These are phyloP conservation scores for Paraplagusia blochii DNA, from an alignment of 2,113 vertebrate genomes.

Conservation along the genomic window DNA sequence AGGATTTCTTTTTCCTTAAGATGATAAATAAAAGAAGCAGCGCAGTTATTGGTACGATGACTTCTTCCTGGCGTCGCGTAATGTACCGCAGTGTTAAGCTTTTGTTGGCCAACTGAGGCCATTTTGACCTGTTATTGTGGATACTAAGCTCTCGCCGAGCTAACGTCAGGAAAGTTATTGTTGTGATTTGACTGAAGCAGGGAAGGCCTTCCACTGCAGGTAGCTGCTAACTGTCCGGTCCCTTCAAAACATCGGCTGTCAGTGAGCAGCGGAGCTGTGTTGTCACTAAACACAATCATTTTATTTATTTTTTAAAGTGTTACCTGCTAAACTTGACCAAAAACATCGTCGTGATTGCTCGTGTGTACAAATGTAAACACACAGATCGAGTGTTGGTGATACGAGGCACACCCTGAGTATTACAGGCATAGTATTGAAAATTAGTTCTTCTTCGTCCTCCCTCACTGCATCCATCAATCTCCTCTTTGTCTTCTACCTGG, in stretches of 20 bases:
- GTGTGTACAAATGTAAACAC: not conserved
- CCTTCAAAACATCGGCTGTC: slow-evolving; percentile 30
- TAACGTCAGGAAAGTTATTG: slow-evolving; percentile 33
- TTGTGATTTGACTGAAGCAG: slow-evolving; percentile 37
- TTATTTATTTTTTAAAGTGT: too few relatives aligned
- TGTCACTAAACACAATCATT: too few relatives aligned
- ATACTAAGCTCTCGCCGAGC: not conserved
- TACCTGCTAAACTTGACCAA: too few relatives aligned
- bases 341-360: not conserved
- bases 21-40: slow-evolving; percentile 74
- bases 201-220: slow-evolving; percentile 15
- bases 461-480: too few relatives aligned
- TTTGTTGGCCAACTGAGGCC: not conserved
- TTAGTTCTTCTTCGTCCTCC: too few relatives aligned
- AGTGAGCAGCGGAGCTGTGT: slow-evolving; percentile 19
- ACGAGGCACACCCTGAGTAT: slow-evolving; percentile 6
- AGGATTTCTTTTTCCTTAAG: slow-evolving; percentile 46
- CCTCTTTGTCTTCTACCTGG: too few relatives aligned
- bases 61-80: not conserved
- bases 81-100: not conserved
- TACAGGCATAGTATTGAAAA: not conserved
- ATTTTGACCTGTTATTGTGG: slow-evolving; percentile 1
- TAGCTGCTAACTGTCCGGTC: slow-evolving; percentile 55
- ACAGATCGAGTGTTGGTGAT: not conserved
- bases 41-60: too few relatives aligned